Evolutionary conservation across 2,888 invertebrate genomes (phyloP).

Genomic region (Nymphalis polychloros): DNA sequence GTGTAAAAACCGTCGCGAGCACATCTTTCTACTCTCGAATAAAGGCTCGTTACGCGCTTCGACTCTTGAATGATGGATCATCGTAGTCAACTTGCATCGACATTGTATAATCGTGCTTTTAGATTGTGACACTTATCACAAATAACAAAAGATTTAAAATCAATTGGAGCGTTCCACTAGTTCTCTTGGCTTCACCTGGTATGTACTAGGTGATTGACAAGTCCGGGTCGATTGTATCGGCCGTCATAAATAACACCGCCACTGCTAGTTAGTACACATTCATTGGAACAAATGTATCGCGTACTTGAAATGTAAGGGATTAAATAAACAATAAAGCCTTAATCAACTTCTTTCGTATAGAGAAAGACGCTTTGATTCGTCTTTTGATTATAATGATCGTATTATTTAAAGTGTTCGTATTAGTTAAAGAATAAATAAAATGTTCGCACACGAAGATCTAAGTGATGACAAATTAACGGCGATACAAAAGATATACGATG

Average conservation of each 20-base stretch:
- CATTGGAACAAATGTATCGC: conserved; percentile 51
- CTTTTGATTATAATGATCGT: not conserved
- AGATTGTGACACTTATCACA: conserved; percentile 46
- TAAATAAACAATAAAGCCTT: conserved; percentile 28
- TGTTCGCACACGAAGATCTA: conserved; percentile 3
- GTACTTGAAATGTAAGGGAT: conserved; percentile 28
- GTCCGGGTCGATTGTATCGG: conserved; percentile 75
- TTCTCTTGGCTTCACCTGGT: conserved; percentile 57
- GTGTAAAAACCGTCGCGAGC: conserved; percentile 65
- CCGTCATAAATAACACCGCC: conserved; percentile 77
- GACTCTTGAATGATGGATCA: conserved; percentile 74
- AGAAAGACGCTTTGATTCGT: not conserved
- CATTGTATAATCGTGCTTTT: conserved; percentile 22
- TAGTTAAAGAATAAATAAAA: conserved; percentile 10
- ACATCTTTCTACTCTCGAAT: conserved; percentile 62
- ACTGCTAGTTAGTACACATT: conserved; percentile 78
- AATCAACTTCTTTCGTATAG: conserved; percentile 23
- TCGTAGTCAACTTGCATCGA: conserved; percentile 67
- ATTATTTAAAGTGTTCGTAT: not conserved
- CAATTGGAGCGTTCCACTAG: conserved; percentile 42
- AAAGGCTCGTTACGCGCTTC: conserved; percentile 77
- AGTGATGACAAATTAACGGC: conserved; percentile 16
- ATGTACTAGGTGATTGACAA: conserved; percentile 72
- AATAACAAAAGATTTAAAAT: conserved; percentile 49
- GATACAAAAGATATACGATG: conserved; percentile 4